Evolutionary conservation across 2,797 vertebrate genomes (phyloP).

Genomic region (Sylvia borin): DNA sequence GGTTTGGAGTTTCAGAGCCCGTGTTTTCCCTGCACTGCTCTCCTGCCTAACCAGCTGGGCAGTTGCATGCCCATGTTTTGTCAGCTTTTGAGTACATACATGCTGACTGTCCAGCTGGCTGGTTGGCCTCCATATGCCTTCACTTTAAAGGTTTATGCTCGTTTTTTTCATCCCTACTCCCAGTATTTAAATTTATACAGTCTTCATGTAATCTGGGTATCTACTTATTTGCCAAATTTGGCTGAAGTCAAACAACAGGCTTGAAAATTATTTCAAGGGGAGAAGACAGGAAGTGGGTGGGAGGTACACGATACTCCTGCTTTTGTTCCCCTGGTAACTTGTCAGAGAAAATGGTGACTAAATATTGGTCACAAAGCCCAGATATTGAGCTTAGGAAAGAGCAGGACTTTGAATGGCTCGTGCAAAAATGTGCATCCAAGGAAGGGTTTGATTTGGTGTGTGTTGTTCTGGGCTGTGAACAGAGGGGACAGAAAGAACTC

Average conservation of each 20-base stretch:
- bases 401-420: not conserved
- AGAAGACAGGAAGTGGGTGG: not conserved
- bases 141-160: not conserved
- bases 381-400: not conserved
- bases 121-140: not conserved
- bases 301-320: not conserved
- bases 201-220: not conserved
- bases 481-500: not conserved
- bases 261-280: not conserved
- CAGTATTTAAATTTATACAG: not conserved
- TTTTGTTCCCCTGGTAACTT: not conserved
- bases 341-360: not conserved
- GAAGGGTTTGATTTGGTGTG: not conserved
- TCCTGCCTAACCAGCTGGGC: not conserved
- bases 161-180: not conserved
- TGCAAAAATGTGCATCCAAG: not conserved
- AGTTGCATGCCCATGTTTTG: not conserved
- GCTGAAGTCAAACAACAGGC: not conserved
- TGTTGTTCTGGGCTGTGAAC: not conserved
- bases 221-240: not conserved
- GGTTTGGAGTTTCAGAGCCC: not conserved
- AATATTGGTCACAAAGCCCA: not conserved
- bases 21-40: not conserved
- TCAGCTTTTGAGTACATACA: not conserved
- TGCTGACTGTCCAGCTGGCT: constrained; percentile 18